Evolutionary conservation across 2,797 vertebrate species (phyloP).

Genomic region (Hemibagrus guttatus): DNA sequence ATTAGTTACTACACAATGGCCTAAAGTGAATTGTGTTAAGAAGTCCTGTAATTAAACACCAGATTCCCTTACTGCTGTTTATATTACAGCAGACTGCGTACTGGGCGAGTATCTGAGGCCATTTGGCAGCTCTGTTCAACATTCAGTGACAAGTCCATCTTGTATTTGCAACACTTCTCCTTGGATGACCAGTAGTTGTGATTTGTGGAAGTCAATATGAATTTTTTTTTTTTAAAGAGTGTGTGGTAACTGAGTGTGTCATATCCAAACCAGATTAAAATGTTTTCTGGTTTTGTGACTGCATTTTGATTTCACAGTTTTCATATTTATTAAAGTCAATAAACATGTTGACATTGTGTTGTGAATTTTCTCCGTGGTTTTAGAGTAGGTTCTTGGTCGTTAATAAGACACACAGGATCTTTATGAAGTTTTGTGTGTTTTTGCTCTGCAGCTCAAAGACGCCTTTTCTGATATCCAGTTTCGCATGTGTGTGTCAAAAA

Average conservation of each 20-base stretch:
- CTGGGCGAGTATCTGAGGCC: conserved; percentile 36
- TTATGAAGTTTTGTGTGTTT: conserved; percentile 41
- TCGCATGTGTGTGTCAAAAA: conserved; percentile 36
- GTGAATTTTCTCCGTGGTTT: conserved; percentile 37
- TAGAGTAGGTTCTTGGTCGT: neutral
- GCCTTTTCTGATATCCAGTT: conserved; percentile 39
- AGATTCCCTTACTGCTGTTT: conserved; percentile 49
- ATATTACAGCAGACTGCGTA: conserved; percentile 53
- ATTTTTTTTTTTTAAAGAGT: conserved; percentile 5
- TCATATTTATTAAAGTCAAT: conserved; percentile 52
- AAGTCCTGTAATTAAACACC: conserved; percentile 43
- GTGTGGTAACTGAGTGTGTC: conserved; percentile 33
- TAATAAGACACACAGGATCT: conserved; percentile 13
- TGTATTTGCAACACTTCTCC: conserved; percentile 19
- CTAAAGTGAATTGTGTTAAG: conserved; percentile 39
- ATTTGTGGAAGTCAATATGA: conserved; percentile 35
- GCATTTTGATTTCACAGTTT: conserved; percentile 40
- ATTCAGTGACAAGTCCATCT: conserved; percentile 23
- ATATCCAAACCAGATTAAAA: conserved; percentile 24
- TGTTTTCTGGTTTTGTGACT: conserved; percentile 42
- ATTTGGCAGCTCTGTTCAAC: conserved; percentile 45
- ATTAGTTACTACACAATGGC: conserved; percentile 39
- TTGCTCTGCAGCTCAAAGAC: conserved; percentile 53
- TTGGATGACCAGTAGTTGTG: conserved; percentile 38
- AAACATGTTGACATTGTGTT: conserved; percentile 42